Conservation (phyloP, 2,888 invertebrate genomes). For the Agrotis exclamationis region DNA sequence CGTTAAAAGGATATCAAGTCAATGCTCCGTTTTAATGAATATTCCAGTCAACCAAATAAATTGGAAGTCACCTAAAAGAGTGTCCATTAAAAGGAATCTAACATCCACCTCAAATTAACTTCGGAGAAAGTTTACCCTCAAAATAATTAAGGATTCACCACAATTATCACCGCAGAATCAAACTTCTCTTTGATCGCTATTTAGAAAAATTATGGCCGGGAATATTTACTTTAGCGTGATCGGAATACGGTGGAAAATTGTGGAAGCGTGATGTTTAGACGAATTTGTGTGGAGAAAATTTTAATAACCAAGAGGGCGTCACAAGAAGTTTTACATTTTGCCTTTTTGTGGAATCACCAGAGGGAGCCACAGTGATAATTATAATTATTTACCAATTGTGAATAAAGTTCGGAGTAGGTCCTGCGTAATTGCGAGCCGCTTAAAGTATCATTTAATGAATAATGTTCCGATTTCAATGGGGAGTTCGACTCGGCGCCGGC, state of each 20-base stretch:
- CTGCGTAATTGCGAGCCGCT: constrained; percentile 85
- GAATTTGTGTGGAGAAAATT: constrained; percentile 82
- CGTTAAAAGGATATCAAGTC: constrained; percentile 80
- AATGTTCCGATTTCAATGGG: constrained; percentile 82
- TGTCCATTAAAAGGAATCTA: constrained; percentile 90
- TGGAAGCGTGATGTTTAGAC: constrained; percentile 70
- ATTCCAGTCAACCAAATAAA: constrained; percentile 87
- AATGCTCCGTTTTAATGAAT: constrained; percentile 85
- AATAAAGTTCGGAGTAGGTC: constrained; percentile 82
- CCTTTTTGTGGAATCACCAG: constrained; percentile 88
- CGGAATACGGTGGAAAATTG: constrained; percentile 74
- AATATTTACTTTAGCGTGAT: constrained; percentile 75
- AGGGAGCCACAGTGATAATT: constrained; percentile 87
- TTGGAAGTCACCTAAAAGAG: constrained; percentile 89
- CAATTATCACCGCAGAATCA: constrained; percentile 91
- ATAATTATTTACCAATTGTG: constrained; percentile 91
- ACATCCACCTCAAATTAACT: constrained; percentile 90
- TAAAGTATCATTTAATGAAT: constrained; percentile 88
- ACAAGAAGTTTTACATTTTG: constrained; percentile 85
- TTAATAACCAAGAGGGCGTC: constrained; percentile 86
- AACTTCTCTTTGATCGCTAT: constrained; percentile 89
- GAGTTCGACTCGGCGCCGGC: constrained; percentile 73
- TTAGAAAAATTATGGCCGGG: constrained; percentile 69
- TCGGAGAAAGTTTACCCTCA: constrained; percentile 90
- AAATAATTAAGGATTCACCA: constrained; percentile 91